Evolutionary conservation across 2,888 invertebrate species (phyloP), one percentile per base, ranked within the genome.

Genomic region (Lycia hirtaria): DNA sequence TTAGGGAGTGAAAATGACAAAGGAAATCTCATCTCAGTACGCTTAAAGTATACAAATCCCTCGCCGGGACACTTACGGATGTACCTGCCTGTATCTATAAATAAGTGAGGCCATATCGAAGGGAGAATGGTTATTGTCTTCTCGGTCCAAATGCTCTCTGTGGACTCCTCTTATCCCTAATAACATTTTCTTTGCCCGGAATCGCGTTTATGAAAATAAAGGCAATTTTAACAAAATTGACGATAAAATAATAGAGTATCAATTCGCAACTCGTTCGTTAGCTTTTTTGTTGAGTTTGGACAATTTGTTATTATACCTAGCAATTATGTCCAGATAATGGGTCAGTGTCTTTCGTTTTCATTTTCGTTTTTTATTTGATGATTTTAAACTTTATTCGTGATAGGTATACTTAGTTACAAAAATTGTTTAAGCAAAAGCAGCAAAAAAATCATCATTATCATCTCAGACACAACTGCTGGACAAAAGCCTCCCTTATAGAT

Each of bases 111-210:
- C 68, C 68, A 76, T 78, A 78, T 76, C 73, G 75, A 75, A 73
- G 71, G 73, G 75, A 69, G 76, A 80, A 80, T 69, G 70, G 74
- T 76, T 78, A 80, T 81, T 77, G 75, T 77, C 73, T 71, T 71
- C 69, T 69, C 72, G 61, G 67, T 58, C 71, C 70, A 75, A 72
- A 73, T 52, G 76, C 69, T 71, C 78, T 69, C 75, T 62, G 64
- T 65, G 76, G 73, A 69, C 75, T 72, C 72, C 68, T 76, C 75
- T 79, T 77, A 78, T 75, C 70, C 74, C 69, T 73, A 79, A 81
- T 80, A 80, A 78, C 73, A 70, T 77, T 75, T 73, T 65, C 75
- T 69, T 75, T 68, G 72, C 68, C 69, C 70, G 19, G 52, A 57
- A 48, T 57, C 22, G 28, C 47, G 57, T 52, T 52, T 57, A 57